Conservation (phyloP, 2,888 invertebrate genomes). For the Cephus runcator region DNA sequence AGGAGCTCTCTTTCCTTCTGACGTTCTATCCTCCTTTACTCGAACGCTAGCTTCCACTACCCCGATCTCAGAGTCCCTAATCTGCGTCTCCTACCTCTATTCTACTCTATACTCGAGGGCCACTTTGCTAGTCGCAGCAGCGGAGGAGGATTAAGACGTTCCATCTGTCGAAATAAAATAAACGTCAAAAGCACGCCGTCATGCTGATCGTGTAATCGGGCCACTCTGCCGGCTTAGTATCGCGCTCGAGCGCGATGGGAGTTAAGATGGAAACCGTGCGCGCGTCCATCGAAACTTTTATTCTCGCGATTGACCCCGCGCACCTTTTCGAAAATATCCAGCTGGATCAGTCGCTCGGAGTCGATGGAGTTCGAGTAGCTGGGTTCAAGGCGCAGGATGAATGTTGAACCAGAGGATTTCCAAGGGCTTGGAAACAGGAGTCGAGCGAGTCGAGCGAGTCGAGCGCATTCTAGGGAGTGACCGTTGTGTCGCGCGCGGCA, state of each 20-base stretch:
- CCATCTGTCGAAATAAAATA: constrained; percentile 25
- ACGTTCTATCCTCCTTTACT: not conserved
- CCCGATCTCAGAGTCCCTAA: not conserved
- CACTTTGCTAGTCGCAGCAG: constrained; percentile 14
- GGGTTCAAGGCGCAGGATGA: too few species aligned
- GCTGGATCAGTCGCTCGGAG: too few species aligned
- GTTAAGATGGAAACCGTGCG: constrained; percentile 36
- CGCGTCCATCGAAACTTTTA: not conserved
- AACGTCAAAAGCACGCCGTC: constrained; percentile 27
- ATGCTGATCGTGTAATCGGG: constrained; percentile 38
- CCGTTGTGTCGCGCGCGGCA: constrained; percentile 22
- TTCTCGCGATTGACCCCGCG: not conserved
- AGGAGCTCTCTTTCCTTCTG: too few species aligned
- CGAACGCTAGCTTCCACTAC: not conserved
- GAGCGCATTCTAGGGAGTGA: constrained; percentile 19
- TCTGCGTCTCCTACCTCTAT: too few species aligned
- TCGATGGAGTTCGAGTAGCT: too few species aligned
- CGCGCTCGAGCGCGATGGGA: constrained; percentile 38
- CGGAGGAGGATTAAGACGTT: constrained; percentile 49
- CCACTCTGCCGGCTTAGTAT: constrained; percentile 33
- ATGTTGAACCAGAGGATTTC: too few species aligned
- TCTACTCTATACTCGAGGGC: too few species aligned
- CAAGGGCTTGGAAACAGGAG: too few species aligned
- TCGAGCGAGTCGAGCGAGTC: constrained; percentile 9
- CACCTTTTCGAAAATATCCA: not conserved